These are phyloP conservation scores for Megatriorchis doriae DNA, from an alignment of 2,113 vertebrate species.

Conservation along the genomic window DNA sequence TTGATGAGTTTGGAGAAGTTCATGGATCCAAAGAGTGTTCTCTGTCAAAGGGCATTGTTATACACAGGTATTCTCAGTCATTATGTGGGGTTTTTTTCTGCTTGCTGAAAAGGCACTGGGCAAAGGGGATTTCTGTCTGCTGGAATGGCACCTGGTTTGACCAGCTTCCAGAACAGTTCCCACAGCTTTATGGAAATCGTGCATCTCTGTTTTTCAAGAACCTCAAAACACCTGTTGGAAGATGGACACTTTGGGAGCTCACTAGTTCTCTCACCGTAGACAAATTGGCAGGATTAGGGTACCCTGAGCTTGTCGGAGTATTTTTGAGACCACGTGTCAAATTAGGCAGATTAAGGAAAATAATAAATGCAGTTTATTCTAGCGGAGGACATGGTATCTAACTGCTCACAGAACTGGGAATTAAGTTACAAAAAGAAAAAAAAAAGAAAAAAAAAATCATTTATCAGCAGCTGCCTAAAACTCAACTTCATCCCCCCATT, in stretches of 20 bases:
- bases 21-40: background rate
- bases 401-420: background rate
- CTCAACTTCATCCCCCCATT: background rate
- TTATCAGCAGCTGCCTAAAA: background rate
- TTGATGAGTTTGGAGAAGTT: background rate
- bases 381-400: background rate
- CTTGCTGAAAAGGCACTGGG: background rate
- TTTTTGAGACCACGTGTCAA: background rate
- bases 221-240: background rate
- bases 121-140: background rate
- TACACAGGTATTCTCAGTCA: background rate
- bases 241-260: background rate
- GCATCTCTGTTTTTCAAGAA: background rate
- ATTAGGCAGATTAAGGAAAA: background rate
- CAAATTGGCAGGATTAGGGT: background rate
- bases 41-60: background rate
- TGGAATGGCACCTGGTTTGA: background rate
- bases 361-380: background rate
- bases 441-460: fast-evolving
- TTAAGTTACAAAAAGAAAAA: background rate
- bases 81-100: background rate
- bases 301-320: background rate
- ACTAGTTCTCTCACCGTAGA: background rate
- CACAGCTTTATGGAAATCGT: background rate
- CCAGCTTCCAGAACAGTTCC: background rate